Conservation (phyloP, 2,113 vertebrate genomes). For the Equus przewalskii region DNA sequence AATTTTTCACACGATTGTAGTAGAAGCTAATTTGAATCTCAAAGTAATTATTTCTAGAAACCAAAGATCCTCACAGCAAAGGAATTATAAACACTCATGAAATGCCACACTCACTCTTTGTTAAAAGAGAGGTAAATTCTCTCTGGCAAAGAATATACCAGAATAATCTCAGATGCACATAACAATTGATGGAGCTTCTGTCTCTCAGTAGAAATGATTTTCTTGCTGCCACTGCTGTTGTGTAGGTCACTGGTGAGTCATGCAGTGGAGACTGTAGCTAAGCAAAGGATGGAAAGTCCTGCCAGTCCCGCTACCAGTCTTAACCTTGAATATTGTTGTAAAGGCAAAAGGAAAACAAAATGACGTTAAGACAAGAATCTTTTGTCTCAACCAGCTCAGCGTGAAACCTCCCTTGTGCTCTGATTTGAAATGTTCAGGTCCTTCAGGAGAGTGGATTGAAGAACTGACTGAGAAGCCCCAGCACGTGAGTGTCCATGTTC, state of each 20-base stretch:
- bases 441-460: constrained; percentile 93
- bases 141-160: not conserved
- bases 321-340: not conserved
- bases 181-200: not conserved
- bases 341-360: not conserved
- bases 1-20: not conserved
- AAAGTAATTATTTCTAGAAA: constrained; percentile 47
- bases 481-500: constrained; percentile 89
- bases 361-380: not conserved
- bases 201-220: not conserved
- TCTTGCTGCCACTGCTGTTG: not conserved
- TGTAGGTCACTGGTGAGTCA: not conserved
- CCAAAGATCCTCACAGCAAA: not conserved
- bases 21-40: constrained; percentile 36
- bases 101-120: not conserved
- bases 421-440: constrained; percentile 86
- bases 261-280: not conserved
- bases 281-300: not conserved
- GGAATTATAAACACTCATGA: not conserved
- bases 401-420: not conserved
- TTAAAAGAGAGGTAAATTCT: constrained; percentile 1
- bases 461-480: constrained; percentile 94
- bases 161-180: not conserved
- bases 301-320: too few relatives aligned
- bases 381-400: not conserved